Conservation (phyloP, 2,797 vertebrate species). For the Lates japonicus region DNA sequence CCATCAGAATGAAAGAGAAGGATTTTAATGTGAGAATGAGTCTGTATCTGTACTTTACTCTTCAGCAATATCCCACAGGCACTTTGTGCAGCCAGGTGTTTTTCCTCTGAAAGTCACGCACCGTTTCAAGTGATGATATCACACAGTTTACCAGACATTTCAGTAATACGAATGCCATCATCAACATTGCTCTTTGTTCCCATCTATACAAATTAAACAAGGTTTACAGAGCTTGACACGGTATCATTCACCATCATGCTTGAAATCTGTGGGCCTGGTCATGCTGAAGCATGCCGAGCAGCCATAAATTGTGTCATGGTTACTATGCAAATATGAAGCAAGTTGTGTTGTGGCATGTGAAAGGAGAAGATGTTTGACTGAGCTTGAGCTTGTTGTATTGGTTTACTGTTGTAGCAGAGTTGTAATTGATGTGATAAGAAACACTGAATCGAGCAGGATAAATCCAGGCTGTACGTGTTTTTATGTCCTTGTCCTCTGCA, state of each 20-base stretch:
- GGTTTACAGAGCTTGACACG: not conserved
- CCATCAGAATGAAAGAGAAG: not conserved
- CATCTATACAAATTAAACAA: not conserved
- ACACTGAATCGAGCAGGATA: not conserved
- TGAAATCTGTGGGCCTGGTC: constrained; percentile 21
- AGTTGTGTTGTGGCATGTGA: constrained; percentile 54
- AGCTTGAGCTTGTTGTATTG: not conserved
- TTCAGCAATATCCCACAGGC: not conserved
- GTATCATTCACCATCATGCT: not conserved
- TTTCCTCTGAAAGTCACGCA: not conserved
- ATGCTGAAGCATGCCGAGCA: constrained; percentile 50
- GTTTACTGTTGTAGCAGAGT: not conserved
- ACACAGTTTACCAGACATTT: not conserved
- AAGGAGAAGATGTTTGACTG: constrained; percentile 10
- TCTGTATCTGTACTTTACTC: not conserved
- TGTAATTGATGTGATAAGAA: not conserved
- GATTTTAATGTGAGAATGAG: not conserved
- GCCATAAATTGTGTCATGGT: constrained; percentile 41
- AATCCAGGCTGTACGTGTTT: not conserved
- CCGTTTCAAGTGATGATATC: not conserved
- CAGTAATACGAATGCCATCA: not conserved
- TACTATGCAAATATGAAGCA: constrained; percentile 38
- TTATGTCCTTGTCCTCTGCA: constrained; percentile 71
- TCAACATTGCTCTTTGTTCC: not conserved
- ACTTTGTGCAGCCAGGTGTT: not conserved